phyloP scores from a whole-genome alignment of 2,888 invertebrate species.

The Rapana venosa region DNA sequence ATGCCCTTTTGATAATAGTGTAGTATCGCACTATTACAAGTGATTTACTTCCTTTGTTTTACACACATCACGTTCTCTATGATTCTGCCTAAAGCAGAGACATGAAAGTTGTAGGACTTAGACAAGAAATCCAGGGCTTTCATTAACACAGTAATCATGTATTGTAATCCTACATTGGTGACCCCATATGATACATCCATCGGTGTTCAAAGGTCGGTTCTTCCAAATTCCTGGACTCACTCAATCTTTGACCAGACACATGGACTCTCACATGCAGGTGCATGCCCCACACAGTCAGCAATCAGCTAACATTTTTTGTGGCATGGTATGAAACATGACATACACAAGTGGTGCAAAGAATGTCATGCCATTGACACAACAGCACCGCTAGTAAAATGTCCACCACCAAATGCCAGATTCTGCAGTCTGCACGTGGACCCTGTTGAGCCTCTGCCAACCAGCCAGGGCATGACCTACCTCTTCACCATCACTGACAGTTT shows the following conservation, averaged over 20 bases:
- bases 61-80: too few species aligned
- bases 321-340: conserved; percentile 43
- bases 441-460: conserved; percentile 41
- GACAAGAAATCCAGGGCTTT: too few species aligned
- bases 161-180: too few species aligned
- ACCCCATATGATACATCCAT: conserved; percentile 36
- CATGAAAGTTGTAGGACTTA: too few species aligned
- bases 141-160: too few species aligned
- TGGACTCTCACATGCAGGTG: conserved; percentile 38
- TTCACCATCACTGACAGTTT: conserved; percentile 47
- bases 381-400: conserved; percentile 30
- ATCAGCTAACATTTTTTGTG: conserved; percentile 41
- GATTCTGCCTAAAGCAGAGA: too few species aligned
- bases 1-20: too few species aligned
- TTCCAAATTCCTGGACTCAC: conserved; percentile 33
- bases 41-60: too few species aligned
- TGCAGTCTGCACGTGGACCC: conserved; percentile 41
- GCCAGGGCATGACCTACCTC: conserved; percentile 44
- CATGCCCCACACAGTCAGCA: conserved; percentile 23
- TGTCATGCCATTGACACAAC: conserved; percentile 42
- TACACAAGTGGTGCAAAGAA: conserved; percentile 33
- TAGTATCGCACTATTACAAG: too few species aligned
- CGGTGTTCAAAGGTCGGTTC: conserved; percentile 15
- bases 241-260: conserved; percentile 36
- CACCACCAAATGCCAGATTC: conserved; percentile 24